phyloP scores from a whole-genome alignment of 2,797 vertebrate genomes.

The Nothura maculosa region DNA sequence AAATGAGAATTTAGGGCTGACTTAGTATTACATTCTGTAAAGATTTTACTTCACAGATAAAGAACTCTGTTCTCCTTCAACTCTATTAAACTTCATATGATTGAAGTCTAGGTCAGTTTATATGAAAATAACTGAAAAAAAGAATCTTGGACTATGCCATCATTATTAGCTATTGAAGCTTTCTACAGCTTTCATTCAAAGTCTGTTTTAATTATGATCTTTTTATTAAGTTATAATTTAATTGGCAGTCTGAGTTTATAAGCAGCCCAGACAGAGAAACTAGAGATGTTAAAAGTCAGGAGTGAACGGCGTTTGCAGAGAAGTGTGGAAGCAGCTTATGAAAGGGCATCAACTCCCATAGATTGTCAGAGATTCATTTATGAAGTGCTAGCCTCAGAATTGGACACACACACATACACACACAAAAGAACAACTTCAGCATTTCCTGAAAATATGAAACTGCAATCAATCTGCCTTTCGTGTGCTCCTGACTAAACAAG shows the following conservation, averaged over 20 bases:
- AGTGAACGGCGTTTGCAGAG: neutral
- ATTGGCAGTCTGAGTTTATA: neutral
- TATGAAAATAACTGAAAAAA: neutral
- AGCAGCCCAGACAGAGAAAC: neutral
- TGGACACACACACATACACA: neutral
- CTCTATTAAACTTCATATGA: neutral
- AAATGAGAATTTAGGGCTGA: neutral
- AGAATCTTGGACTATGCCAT: neutral
- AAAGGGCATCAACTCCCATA: neutral
- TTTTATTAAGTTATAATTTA: conserved; percentile 9
- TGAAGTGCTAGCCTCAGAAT: neutral
- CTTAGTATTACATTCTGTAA: neutral
- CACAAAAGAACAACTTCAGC: neutral
- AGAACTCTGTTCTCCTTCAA: neutral
- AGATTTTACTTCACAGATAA: neutral
- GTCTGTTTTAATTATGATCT: neutral
- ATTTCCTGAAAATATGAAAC: neutral
- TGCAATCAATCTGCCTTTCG: neutral
- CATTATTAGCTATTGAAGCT: neutral
- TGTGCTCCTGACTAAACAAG: neutral
- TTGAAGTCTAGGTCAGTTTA: neutral
- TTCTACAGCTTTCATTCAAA: neutral
- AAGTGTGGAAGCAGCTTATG: neutral
- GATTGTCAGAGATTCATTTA: neutral
- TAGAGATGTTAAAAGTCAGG: neutral